Percentiles rank a stretch among this genome's conserved stretches.
These are phyloP conservation scores for Desoria tigrina DNA, from an alignment of 2,888 invertebrate species.

Conservation along the genomic window DNA sequence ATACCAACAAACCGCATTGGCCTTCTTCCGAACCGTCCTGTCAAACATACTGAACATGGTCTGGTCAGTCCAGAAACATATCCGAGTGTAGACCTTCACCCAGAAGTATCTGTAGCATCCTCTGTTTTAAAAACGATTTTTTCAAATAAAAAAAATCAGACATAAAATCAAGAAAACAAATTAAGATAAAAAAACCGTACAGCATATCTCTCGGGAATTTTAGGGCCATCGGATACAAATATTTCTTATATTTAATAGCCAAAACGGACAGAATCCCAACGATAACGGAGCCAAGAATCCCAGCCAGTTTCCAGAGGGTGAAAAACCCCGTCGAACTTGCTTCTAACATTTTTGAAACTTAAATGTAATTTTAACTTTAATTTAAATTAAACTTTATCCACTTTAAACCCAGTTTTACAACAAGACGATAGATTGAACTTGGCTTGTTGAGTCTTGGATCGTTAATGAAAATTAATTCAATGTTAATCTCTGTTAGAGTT, in stretches of 20 bases:
- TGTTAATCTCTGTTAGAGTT: too few relatives aligned
- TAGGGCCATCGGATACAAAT: slow-evolving; percentile 19
- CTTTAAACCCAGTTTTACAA: too few relatives aligned
- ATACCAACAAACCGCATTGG: slow-evolving; percentile 79
- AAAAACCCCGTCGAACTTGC: too few relatives aligned
- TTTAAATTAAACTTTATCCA: too few relatives aligned
- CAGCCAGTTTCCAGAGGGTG: not conserved
- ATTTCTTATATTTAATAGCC: slow-evolving; percentile 22
- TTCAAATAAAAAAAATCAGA: not conserved
- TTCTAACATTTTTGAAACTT: too few relatives aligned
- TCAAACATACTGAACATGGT: slow-evolving; percentile 47
- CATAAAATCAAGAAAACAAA: not conserved
- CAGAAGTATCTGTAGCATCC: slow-evolving; percentile 31
- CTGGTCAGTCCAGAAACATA: slow-evolving; percentile 37
- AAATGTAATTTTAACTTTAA: too few relatives aligned
- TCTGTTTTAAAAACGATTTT: slow-evolving; percentile 17
- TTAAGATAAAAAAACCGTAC: slow-evolving; percentile 11
- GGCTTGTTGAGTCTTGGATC: too few relatives aligned
- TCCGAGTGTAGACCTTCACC: slow-evolving; percentile 28
- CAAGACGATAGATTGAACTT: too few relatives aligned
- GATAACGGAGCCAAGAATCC: not conserved
- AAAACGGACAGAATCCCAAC: slow-evolving; percentile 15
- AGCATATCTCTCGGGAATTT: slow-evolving; percentile 21
- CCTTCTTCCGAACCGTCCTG: slow-evolving; percentile 69
- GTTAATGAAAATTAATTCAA: too few relatives aligned